Evolutionary conservation across 1,140 invertebrate species (phyloP).

Genomic region (Parasteatoda tepidariorum): DNA sequence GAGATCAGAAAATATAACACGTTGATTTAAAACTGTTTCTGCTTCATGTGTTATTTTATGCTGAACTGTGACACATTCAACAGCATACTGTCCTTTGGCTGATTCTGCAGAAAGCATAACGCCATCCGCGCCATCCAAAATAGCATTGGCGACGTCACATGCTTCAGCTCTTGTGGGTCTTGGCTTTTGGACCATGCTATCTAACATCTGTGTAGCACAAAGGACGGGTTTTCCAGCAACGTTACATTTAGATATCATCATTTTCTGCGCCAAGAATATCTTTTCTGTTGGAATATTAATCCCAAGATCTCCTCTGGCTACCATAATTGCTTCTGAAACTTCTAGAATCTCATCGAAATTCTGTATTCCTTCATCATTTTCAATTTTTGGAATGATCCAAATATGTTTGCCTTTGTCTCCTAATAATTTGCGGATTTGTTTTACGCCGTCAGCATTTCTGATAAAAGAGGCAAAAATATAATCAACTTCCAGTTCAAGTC

Average conservation of each 20-base stretch:
- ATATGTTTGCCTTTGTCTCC: constrained; percentile 95
- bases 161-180: constrained; percentile 94
- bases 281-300: constrained; percentile 99
- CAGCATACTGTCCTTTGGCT: constrained; percentile 94
- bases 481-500: constrained; percentile 94
- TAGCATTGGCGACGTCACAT: constrained; percentile 97
- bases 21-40: constrained; percentile 97
- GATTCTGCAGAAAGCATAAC: constrained; percentile 99
- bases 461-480: constrained; percentile 99
- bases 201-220: constrained; percentile 94
- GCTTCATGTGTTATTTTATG: constrained; percentile 97
- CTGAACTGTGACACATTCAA: constrained; percentile 94
- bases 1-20: constrained; percentile 68
- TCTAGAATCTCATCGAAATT: constrained; percentile 94
- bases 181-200: constrained; percentile 98
- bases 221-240: constrained; percentile 94
- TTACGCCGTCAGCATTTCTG: constrained; percentile 86
- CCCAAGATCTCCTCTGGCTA: constrained; percentile 94
- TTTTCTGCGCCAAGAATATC: constrained; percentile 97
- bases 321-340: constrained; percentile 95
- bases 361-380: constrained; percentile 95
- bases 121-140: constrained; percentile 96
- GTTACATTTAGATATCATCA: constrained; percentile 92
- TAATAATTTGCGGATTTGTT: constrained; percentile 88
- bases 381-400: constrained; percentile 95